Percentiles rank a stretch among this genome's conserved stretches.
Conservation (phyloP, 2,888 invertebrate species). For the Odontocolon sp. region DNA sequence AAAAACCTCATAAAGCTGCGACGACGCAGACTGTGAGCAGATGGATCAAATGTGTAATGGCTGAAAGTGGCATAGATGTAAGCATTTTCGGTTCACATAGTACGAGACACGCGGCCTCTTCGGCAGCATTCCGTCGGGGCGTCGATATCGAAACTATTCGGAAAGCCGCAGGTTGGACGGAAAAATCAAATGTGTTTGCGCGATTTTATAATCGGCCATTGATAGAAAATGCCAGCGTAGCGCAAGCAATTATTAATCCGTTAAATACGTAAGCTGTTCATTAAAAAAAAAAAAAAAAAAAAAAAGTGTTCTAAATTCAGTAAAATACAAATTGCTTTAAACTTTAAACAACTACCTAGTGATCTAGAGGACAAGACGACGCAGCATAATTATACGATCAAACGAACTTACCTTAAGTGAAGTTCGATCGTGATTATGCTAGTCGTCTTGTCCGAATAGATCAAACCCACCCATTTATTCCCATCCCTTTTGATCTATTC, state of each 20-base stretch:
- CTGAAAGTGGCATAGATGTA: slow-evolving; percentile 12
- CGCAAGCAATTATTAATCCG: not conserved
- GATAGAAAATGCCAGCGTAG: not conserved
- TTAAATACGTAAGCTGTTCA: not conserved
- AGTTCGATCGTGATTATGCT: slow-evolving; percentile 6
- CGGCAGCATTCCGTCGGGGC: slow-evolving; percentile 3
- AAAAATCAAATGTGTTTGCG: slow-evolving; percentile 13
- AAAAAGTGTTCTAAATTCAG: not conserved
- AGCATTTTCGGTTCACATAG: slow-evolving; percentile 19
- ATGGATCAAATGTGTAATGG: slow-evolving; percentile 14
- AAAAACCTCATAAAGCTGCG: not conserved
- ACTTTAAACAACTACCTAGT: not conserved
- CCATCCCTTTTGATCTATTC: slow-evolving; percentile 8
- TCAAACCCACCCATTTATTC: slow-evolving; percentile 7
- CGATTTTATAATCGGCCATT: slow-evolving; percentile 14
- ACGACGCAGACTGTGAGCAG: slow-evolving; percentile 4
- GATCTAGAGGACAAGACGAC: slow-evolving; percentile 23
- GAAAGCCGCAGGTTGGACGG: slow-evolving; percentile 21
- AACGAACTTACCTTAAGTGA: not conserved
- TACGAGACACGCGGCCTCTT: not conserved
- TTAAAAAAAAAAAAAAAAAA: too few species aligned
- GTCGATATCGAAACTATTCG: slow-evolving; percentile 12
- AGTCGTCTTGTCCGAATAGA: slow-evolving; percentile 12
- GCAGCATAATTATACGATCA: slow-evolving; percentile 10
- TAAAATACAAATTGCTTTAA: slow-evolving; percentile 8